Percentiles rank a stretch among this genome's conserved stretches.
phyloP scores from a whole-genome alignment of 1,140 invertebrate species.

The Homarus americanus region DNA sequence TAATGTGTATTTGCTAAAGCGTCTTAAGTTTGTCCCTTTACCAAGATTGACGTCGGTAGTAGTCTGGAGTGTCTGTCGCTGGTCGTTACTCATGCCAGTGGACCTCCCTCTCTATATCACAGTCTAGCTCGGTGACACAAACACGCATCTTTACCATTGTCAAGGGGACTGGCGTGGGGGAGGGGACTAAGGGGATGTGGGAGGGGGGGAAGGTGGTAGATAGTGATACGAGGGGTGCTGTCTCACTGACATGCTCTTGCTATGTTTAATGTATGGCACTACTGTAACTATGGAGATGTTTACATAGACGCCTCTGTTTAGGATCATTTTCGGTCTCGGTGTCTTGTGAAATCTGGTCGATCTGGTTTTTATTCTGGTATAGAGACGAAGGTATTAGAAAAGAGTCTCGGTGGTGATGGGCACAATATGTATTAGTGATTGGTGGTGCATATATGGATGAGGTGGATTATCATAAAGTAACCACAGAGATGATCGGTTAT shows the following conservation, averaged over 20 bases:
- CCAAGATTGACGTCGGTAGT: no score
- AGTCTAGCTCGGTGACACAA: neutral
- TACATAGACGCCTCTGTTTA: neutral
- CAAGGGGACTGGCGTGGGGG: neutral
- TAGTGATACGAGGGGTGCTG: neutral
- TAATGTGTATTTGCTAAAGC: no score
- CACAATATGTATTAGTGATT: neutral
- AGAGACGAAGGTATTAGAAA: no score
- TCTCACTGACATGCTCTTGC: neutral
- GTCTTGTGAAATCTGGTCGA: no score
- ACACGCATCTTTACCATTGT: neutral
- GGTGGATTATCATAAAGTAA: neutral
- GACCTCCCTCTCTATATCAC: neutral
- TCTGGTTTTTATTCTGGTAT: no score
- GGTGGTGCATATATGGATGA: neutral
- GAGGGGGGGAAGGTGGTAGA: neutral
- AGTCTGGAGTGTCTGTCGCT: no score
- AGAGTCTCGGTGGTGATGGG: no score
- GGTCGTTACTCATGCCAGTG: neutral
- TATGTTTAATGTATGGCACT: neutral
- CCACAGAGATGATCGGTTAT: neutral
- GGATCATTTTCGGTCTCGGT: neutral
- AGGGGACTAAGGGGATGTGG: no score
- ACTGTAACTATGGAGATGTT: neutral
- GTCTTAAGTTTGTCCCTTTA: no score